Conservation (phyloP, 2,797 vertebrate species). For the Eidolon dupreanum region DNA sequence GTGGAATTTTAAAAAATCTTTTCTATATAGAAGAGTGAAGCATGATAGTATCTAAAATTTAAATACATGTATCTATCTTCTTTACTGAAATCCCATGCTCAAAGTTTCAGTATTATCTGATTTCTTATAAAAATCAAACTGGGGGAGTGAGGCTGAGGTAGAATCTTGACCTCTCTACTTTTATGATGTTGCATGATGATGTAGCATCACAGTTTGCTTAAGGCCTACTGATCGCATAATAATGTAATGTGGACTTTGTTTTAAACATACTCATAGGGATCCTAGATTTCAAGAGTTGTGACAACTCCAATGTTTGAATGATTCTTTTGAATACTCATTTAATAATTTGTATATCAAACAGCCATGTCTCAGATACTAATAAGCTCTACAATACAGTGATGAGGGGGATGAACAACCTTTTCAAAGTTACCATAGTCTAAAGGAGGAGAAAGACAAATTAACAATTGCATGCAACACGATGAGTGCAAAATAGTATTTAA, state of each 20-base stretch:
- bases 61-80: background rate
- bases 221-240: background rate
- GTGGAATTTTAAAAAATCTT: background rate
- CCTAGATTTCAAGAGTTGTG: background rate
- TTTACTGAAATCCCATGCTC: background rate
- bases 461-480: background rate
- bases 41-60: background rate
- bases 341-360: background rate
- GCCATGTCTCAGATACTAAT: background rate
- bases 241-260: background rate
- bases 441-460: background rate
- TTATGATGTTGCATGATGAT: background rate
- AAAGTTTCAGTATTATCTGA: background rate
- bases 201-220: background rate
- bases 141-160: background rate
- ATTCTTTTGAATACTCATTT: background rate
- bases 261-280: background rate
- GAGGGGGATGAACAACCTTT: background rate
- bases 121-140: background rate
- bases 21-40: background rate
- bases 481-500: background rate
- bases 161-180: background rate
- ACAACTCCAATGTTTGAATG: background rate
- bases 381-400: background rate
- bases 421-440: background rate